A percentile compares a stretch with the other conserved stretches of the same genome.
Evolutionary conservation across 2,113 vertebrate genomes (phyloP).

Genomic region (Anoura caudifer): DNA sequence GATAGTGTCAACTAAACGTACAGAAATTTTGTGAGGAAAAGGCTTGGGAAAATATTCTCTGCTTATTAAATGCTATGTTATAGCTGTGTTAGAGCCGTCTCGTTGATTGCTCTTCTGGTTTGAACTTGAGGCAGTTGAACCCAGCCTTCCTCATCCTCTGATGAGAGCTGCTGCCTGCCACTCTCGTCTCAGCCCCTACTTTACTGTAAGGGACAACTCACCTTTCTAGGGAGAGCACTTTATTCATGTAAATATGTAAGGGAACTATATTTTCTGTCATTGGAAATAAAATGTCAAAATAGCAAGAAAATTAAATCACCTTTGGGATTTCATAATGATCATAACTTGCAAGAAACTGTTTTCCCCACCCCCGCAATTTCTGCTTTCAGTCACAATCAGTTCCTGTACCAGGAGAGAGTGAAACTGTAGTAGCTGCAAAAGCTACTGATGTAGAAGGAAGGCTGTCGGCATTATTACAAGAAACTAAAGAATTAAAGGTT

Average conservation of each 20-base stretch:
- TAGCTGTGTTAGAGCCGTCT: rapidly evolving
- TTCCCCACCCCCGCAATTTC: background rate
- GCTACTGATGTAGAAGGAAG: slow-evolving; percentile 83
- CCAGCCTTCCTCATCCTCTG: background rate
- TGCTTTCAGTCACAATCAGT: slow-evolving; percentile 75
- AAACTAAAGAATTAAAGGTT: slow-evolving; percentile 90
- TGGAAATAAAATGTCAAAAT: slow-evolving; percentile 2
- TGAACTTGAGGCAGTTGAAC: background rate
- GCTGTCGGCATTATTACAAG: slow-evolving; percentile 81
- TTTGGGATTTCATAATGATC: background rate
- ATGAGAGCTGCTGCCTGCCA: background rate
- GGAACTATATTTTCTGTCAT: background rate
- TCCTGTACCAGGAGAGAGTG: slow-evolving; percentile 49
- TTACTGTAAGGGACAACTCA: background rate
- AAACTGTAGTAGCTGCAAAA: slow-evolving; percentile 51
- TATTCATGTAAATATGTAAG: background rate
- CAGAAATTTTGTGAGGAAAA: background rate
- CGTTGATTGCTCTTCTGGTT: background rate
- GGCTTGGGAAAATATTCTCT: background rate
- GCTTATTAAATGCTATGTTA: background rate
- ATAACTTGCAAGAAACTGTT: background rate
- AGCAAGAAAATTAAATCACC: background rate
- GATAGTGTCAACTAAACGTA: background rate
- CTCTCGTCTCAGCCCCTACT: background rate
- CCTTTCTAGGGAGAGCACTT: background rate